Conservation (phyloP, 2,113 vertebrate species). For the Brachyistius frenatus region DNA sequence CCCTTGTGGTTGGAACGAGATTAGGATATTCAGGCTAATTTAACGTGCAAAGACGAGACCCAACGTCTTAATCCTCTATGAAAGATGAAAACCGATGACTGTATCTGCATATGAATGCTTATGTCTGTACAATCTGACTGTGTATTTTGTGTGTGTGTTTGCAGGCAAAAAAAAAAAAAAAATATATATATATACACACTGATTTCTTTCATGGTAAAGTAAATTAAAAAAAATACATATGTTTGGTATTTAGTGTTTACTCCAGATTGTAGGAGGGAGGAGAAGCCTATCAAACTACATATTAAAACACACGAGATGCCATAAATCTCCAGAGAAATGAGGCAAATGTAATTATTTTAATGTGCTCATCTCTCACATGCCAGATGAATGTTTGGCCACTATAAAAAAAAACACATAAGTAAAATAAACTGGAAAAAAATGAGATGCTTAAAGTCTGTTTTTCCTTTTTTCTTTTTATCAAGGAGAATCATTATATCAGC, state of each 20-base stretch:
- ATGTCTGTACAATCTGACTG: neutral
- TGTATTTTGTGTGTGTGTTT: neutral
- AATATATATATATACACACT: neutral
- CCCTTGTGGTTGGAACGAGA: conserved; percentile 42
- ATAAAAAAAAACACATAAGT: neutral
- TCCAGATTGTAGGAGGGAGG: neutral
- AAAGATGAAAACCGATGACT: conserved; percentile 31
- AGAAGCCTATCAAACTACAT: neutral
- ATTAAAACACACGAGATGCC: neutral
- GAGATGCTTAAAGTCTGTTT: no score
- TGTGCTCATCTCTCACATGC: no score
- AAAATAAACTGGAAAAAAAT: neutral
- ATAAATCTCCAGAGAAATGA: neutral
- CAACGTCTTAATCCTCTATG: conserved; percentile 41
- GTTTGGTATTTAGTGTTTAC: conserved; percentile 2
- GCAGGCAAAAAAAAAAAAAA: no score
- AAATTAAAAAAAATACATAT: neutral
- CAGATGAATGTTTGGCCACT: neutral
- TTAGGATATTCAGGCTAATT: conserved; percentile 35
- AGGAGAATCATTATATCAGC: neutral
- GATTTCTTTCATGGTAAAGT: neutral
- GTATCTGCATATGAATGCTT: neutral
- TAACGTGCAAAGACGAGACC: conserved; percentile 18
- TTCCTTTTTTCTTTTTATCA: no score
- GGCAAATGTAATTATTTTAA: neutral